phyloP scores from a whole-genome alignment of 2,888 invertebrate species.

The Microctonus brassicae region DNA sequence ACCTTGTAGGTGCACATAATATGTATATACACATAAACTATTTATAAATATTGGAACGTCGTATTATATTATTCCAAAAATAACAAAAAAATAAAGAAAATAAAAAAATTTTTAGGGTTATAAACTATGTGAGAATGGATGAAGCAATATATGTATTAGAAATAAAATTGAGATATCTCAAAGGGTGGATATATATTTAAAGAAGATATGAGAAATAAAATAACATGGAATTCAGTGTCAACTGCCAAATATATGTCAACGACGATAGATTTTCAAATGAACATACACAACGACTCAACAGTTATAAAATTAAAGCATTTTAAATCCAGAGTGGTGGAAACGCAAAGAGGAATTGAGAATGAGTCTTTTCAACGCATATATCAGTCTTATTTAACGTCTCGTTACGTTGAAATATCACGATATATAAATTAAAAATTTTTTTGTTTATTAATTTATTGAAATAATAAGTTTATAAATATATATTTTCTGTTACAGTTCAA shows the following conservation, averaged over 20 bases:
- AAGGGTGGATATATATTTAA: not conserved
- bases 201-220: not conserved
- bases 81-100: conserved; percentile 44
- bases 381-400: conserved; percentile 50
- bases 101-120: not conserved
- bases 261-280: not conserved
- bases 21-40: conserved; percentile 55
- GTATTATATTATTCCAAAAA: conserved; percentile 48
- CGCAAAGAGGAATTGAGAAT: conserved; percentile 31
- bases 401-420: conserved; percentile 26
- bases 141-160: not conserved
- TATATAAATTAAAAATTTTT: no score
- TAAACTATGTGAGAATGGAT: not conserved
- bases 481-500: not conserved
- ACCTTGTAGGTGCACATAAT: conserved; percentile 56
- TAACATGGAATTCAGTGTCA: not conserved
- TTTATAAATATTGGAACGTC: conserved; percentile 51
- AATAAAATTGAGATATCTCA: not conserved
- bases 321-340: conserved; percentile 43
- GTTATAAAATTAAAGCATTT: conserved; percentile 25
- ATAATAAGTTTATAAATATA: not conserved
- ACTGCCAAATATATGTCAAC: not conserved
- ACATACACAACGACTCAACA: not conserved
- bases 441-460: not conserved
- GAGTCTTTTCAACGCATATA: conserved; percentile 51